phyloP scores from a whole-genome alignment of 2,113 vertebrate genomes.

The Micronycteris hirsuta region DNA sequence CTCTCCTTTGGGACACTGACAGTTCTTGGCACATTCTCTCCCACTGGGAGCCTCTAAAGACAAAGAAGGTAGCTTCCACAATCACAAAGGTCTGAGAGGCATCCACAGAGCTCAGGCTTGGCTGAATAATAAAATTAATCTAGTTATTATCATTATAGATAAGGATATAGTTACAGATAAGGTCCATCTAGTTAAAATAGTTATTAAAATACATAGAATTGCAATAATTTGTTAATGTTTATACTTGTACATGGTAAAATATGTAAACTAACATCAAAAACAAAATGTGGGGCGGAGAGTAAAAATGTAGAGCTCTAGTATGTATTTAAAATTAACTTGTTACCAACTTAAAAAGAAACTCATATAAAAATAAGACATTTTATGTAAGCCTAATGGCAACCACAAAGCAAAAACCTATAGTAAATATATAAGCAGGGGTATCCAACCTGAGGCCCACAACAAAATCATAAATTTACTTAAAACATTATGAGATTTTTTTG shows the following conservation, averaged over 20 bases:
- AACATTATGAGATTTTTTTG: too few species aligned
- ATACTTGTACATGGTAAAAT: too few species aligned
- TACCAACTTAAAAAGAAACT: background rate
- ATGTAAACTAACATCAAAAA: background rate
- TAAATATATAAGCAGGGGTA: too few species aligned
- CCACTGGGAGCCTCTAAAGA: background rate
- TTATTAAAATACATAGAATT: background rate
- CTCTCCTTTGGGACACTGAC: background rate
- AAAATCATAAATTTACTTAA: too few species aligned
- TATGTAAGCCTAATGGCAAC: background rate
- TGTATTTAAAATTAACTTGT: background rate
- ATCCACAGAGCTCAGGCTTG: background rate
- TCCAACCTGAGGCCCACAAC: too few species aligned
- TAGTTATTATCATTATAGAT: background rate
- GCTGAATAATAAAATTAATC: background rate
- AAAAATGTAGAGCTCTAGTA: background rate
- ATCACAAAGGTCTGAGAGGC: background rate
- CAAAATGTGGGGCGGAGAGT: background rate
- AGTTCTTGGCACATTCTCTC: background rate
- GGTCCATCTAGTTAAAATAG: background rate
- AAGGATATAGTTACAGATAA: background rate
- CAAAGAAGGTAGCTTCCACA: background rate
- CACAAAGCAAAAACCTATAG: background rate
- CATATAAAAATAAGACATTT: background rate
- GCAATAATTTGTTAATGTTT: too few species aligned